phyloP scores from a whole-genome alignment of 2,888 invertebrate genomes.

The Lepidonotus clava region DNA sequence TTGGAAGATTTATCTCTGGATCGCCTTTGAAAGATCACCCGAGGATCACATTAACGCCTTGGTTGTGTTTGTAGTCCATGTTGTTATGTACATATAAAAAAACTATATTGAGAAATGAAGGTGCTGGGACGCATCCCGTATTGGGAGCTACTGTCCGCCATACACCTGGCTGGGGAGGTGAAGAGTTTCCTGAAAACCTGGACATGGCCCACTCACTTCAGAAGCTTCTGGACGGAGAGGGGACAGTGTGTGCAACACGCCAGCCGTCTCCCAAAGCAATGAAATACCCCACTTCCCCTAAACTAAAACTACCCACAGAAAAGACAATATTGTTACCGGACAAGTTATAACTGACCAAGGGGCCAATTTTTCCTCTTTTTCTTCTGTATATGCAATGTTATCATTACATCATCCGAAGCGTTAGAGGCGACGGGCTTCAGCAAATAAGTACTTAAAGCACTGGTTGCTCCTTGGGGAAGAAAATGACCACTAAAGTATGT shows the following conservation, averaged over 20 bases:
- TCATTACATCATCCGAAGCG: too few species aligned
- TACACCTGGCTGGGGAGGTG: not conserved
- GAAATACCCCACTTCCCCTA: not conserved
- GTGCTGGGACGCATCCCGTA: not conserved
- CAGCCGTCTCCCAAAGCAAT: not conserved
- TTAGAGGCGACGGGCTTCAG: too few species aligned
- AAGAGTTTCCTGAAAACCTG: too few species aligned
- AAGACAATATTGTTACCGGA: not conserved
- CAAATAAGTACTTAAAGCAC: too few species aligned
- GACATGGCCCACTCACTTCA: too few species aligned
- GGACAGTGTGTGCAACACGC: not conserved
- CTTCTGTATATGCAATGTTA: not conserved
- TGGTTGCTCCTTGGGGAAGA: too few species aligned
- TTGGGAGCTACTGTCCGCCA: not conserved
- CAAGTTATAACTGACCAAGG: not conserved
- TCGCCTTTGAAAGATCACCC: slow-evolving; percentile 20
- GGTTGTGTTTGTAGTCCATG: not conserved
- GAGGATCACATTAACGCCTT: not conserved
- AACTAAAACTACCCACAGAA: not conserved
- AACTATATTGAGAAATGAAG: not conserved
- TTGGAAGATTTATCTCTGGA: not conserved
- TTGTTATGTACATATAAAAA: slow-evolving; percentile 13
- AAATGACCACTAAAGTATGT: too few species aligned
- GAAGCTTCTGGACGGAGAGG: not conserved
- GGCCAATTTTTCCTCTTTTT: not conserved